phyloP scores from a whole-genome alignment of 2,888 invertebrate species.

The Hydropsyche betteni region DNA sequence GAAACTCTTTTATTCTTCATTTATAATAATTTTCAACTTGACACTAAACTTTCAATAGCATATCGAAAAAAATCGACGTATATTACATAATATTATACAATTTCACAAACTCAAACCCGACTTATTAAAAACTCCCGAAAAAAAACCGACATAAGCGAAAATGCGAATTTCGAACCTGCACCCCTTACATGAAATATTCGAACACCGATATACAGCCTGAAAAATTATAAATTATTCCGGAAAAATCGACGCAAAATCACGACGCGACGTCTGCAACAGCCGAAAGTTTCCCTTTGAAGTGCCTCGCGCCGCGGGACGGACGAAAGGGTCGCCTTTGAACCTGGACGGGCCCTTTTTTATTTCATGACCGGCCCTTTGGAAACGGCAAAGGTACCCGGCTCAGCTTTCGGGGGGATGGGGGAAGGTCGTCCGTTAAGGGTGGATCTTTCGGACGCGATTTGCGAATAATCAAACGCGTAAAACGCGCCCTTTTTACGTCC shows the following conservation, averaged over 20 bases:
- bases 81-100: no score
- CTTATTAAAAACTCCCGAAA: no score
- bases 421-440: background rate
- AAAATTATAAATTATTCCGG: background rate
- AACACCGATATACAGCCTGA: no score
- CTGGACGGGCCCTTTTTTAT: background rate
- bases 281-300: constrained; percentile 19
- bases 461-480: constrained; percentile 20
- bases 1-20: no score
- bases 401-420: background rate
- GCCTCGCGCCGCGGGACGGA: background rate
- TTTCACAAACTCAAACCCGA: no score
- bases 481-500: background rate
- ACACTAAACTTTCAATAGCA: no score
- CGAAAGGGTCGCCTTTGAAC: constrained; percentile 26
- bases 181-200: no score
- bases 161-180: no score
- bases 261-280: constrained; percentile 8
- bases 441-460: constrained; percentile 5
- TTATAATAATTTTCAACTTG: no score
- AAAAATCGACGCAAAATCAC: constrained; percentile 21
- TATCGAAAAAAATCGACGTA: no score
- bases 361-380: background rate
- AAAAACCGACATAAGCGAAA: no score
- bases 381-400: background rate